Base-by-base conservation (phyloP, 1,140 invertebrate genomes). In the Drosophila carrolli region DNA sequence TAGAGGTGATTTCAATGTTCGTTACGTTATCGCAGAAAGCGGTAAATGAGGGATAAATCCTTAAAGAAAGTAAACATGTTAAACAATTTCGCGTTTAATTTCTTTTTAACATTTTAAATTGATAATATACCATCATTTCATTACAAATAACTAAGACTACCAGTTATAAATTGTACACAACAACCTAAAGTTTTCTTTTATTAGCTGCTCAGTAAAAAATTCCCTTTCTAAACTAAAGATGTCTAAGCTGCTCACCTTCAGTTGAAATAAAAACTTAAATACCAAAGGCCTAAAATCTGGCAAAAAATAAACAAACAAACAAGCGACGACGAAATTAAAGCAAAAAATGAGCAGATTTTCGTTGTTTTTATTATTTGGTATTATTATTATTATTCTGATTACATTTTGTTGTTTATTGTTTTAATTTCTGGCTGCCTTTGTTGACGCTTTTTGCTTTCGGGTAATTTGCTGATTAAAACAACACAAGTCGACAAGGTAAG, bases 391-490 rank as follows among this genome's bases (percentile, higher is more conserved):
- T 63, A 58, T 72, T 56, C 43, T 76, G 78, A 61, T 77, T 78
- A 81, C 61, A 60, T 60, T 48, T 57, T 56, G 35, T 58, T 84
- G 71, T 75, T 83, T 86, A 75, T 81, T 86, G 61, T 81, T 61
- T 56, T 75, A 59, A 78, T 71, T 65, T 44, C 9, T 47, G 57
- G 16, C 58, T 56, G 66, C 44, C 57, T 74, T 38, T 76, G 60
- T 66, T 51, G 46, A 47, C 37, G 50, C 41, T 32, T 51, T 62
- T 41, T 51, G 53, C n/a, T 41, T 13, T 62, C 9, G 67, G 80
- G 66, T 86, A 86, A 86, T 86, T 85, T 86, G 70, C 61, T 82
- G 82, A 78, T 86, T 86, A 86, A 82, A 78, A 63, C 53, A 74
- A 84, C 72, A 73, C 51, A 59, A 51, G 44, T 32, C 46, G 40